Evolutionary conservation across 2,797 vertebrate genomes (phyloP).

Genomic region (Hemibagrus guttatus): DNA sequence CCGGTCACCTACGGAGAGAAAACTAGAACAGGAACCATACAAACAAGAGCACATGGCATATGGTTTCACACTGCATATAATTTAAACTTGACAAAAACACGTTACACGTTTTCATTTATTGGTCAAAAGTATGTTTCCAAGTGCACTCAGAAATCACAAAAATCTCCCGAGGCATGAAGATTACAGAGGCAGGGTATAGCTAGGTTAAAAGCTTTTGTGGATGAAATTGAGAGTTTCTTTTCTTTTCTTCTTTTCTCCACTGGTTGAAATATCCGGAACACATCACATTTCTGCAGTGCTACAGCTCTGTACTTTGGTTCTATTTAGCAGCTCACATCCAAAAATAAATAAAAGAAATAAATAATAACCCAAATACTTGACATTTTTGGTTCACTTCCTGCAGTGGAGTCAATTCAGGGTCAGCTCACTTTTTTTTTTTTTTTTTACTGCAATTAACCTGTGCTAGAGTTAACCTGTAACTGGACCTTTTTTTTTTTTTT

Average conservation of each 20-base stretch:
- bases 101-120: not conserved
- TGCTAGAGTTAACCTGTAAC: not conserved
- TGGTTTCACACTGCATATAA: not conserved
- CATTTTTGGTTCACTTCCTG: slow-evolving; percentile 15
- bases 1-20: not conserved
- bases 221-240: not conserved
- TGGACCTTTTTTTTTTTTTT: not conserved
- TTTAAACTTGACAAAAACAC: not conserved
- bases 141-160: not conserved
- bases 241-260: not conserved
- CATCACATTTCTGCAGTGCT: not conserved
- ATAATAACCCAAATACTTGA: not conserved
- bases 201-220: not conserved
- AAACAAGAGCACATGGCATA: not conserved
- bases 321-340: not conserved
- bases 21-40: not conserved
- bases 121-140: not conserved
- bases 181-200: not conserved
- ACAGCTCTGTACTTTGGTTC: not conserved
- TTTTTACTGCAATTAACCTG: not conserved
- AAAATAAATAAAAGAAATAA: not conserved
- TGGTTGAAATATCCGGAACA: not conserved
- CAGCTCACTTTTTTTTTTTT: not conserved
- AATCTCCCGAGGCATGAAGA: not conserved
- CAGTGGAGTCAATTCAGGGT: slow-evolving; percentile 1